Evolutionary conservation across 2,113 vertebrate genomes (phyloP), one percentile per base, ranked within the genome.

Genomic region (Ceuthmochares aereus): DNA sequence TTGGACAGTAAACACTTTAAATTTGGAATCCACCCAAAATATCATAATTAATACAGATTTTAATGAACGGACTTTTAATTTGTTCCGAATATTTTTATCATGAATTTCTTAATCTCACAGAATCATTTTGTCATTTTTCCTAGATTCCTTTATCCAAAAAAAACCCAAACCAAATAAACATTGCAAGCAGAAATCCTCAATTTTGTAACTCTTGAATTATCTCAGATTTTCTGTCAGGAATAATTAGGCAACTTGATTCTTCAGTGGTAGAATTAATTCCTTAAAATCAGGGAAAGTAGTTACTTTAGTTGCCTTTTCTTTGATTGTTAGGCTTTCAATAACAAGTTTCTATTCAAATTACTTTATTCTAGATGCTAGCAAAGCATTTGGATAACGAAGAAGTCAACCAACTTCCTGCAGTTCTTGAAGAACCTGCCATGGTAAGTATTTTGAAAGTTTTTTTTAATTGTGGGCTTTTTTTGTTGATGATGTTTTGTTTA

Each of bases 391-490:
- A 64, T 32, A 96, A 97, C 58, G 97, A 95, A 30, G 73, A 90
- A 87, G 15, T 90, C 80, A 98, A 98, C 72, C 95, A 96, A 9
- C 98, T 98, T 56, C 98, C 98, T 56, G 19, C 67, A 74, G 76
- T 97, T 74, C 97, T 98, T 56, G 97, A 97, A 88, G 98, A 98
- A 54, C 94, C 98, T 75, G 55, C 96, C 17, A 98, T 98, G 98
- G 98, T 96, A 97, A 95, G 85, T 90, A 13, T 68, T 62, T 70
- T 21, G 19, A 36, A 52, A 87, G 19, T 34, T n/a, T 30, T 29
- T 40, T 55, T 34, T 32, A 10, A 45, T 30, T 60, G 25, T 5
- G 5, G 19, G 22, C 32, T 37, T 42, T 37, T 6, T 5, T 69
- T 21, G 0, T 40, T 78, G 1, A 49, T 13, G 42, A 68, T 43